Conservation (phyloP, 2,888 invertebrate species). For the Blastobasis lacticolella region DNA sequence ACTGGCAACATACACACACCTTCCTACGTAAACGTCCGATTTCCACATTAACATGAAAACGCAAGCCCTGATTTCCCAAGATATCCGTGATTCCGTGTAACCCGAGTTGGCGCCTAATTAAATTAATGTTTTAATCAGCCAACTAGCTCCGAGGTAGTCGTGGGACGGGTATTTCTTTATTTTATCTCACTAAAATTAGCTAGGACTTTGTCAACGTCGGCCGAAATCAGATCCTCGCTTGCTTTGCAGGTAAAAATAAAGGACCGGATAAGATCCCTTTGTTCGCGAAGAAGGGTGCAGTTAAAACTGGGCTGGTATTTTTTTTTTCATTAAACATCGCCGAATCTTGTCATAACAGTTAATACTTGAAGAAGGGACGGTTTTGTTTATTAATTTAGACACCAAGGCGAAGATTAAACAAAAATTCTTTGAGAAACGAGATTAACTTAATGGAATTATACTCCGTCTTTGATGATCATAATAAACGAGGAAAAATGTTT, state of each 20-base stretch:
- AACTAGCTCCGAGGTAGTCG: constrained; percentile 35
- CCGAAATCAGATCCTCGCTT: constrained; percentile 7
- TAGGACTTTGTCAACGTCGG: constrained; percentile 14
- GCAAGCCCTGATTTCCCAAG: constrained; percentile 53
- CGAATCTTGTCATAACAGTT: too few relatives aligned
- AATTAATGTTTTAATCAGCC: constrained; percentile 62
- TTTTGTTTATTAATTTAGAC: too few relatives aligned
- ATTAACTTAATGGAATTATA: too few relatives aligned
- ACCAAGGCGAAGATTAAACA: too few relatives aligned
- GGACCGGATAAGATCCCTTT: neutral
- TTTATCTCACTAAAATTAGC: constrained; percentile 19
- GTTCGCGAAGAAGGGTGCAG: too few relatives aligned
- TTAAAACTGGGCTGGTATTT: too few relatives aligned
- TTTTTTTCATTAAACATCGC: too few relatives aligned
- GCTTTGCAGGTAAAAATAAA: constrained; percentile 1
- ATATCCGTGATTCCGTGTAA: constrained; percentile 21
- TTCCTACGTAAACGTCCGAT: neutral
- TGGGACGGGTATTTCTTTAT: constrained; percentile 15
- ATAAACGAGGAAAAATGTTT: too few relatives aligned
- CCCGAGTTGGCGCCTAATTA: constrained; percentile 40
- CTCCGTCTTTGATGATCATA: too few relatives aligned
- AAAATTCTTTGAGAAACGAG: too few relatives aligned
- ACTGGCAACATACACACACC: too few relatives aligned
- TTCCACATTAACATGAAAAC: constrained; percentile 12
- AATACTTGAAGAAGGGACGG: too few relatives aligned